Percentiles rank a stretch among this genome's conserved stretches.
phyloP scores from a whole-genome alignment of 2,888 invertebrate species.

The Orgyia antiqua region DNA sequence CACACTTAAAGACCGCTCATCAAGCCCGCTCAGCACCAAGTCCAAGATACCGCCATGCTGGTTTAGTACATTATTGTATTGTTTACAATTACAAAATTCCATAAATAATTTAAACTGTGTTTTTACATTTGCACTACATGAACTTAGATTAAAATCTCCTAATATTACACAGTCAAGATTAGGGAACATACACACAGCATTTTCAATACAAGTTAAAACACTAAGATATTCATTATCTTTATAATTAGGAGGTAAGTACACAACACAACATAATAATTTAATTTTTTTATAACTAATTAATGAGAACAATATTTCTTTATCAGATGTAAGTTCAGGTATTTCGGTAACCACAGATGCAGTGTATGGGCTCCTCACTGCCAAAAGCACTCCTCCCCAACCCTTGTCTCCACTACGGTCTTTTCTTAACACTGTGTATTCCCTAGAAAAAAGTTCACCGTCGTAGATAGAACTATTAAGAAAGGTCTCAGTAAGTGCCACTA shows the following conservation, averaged over 20 bases:
- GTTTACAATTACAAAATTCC: background rate
- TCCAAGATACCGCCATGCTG: too few species aligned
- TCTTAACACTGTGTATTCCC: background rate
- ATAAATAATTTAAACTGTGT: background rate
- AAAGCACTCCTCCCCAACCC: too few species aligned
- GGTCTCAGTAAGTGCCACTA: background rate
- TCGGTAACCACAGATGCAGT: too few species aligned
- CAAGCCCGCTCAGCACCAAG: too few species aligned
- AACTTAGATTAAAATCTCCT: background rate
- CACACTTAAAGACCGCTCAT: too few species aligned
- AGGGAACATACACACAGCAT: background rate
- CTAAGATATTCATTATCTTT: background rate
- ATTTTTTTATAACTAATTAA: background rate
- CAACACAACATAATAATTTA: background rate
- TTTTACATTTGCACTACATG: background rate
- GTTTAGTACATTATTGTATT: too few species aligned
- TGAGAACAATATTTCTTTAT: background rate
- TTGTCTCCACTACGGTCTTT: too few species aligned
- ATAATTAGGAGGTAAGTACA: background rate
- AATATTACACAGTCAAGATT: background rate
- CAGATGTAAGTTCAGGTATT: too few species aligned
- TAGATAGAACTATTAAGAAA: background rate
- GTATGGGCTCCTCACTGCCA: too few species aligned
- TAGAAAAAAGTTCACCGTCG: background rate
- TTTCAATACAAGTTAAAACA: background rate